A percentile compares a stretch with the other conserved stretches of the same genome.
Conservation (phyloP, 2,888 invertebrate species). For the Philereme vetulata region DNA sequence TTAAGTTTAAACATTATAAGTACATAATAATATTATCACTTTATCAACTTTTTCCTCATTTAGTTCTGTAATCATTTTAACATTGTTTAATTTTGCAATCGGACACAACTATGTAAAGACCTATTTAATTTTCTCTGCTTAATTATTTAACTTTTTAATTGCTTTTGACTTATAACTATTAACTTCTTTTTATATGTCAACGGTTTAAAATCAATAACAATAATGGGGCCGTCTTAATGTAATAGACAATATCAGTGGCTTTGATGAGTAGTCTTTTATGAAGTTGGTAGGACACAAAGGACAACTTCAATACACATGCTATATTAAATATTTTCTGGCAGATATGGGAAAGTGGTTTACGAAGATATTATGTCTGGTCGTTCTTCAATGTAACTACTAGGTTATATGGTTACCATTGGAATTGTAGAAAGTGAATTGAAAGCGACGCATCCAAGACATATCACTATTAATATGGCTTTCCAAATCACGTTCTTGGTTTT, state of each 20-base stretch:
- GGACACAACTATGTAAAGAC: background rate
- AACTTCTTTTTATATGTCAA: background rate
- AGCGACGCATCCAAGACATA: background rate
- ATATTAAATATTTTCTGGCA: background rate
- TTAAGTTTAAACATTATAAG: too few species aligned
- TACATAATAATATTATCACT: too few species aligned
- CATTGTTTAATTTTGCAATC: too few species aligned
- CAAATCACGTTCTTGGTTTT: too few species aligned
- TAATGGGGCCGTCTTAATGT: too few species aligned
- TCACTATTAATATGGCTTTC: background rate
- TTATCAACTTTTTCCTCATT: too few species aligned
- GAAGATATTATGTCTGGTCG: background rate
- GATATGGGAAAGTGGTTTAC: background rate
- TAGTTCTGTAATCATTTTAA: too few species aligned
- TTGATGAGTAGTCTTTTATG: too few species aligned
- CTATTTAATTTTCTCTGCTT: constrained; percentile 1
- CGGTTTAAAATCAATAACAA: too few species aligned
- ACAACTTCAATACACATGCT: too few species aligned
- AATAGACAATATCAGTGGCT: too few species aligned
- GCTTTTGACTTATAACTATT: background rate
- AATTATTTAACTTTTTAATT: background rate
- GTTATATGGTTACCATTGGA: background rate
- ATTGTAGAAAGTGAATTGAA: background rate
- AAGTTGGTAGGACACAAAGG: too few species aligned
- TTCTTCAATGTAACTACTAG: background rate